Conservation (phyloP, 2,113 vertebrate genomes). For the Varanus salvator region DNA sequence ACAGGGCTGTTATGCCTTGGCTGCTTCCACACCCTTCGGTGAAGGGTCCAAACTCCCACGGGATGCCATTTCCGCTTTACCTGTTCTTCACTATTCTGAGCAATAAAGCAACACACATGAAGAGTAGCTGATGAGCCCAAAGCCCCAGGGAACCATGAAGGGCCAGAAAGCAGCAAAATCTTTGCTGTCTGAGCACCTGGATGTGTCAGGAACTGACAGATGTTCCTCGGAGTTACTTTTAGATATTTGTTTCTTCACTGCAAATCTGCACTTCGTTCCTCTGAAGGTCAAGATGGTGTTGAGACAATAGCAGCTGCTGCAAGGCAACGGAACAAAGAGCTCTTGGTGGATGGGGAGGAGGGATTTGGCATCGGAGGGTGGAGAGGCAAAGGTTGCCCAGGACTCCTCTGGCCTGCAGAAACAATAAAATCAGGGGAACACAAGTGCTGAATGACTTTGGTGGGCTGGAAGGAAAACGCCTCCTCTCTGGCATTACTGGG, state of each 20-base stretch:
- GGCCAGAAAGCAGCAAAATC: neutral
- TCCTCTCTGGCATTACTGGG: too few relatives aligned
- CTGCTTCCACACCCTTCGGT: neutral
- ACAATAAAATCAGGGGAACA: neutral
- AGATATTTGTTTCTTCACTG: constrained; percentile 12
- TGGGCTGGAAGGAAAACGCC: too few relatives aligned
- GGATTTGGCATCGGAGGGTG: neutral
- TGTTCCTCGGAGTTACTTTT: constrained; percentile 9
- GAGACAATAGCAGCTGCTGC: neutral
- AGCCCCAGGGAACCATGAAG: neutral
- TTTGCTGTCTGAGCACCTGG: constrained; percentile 36
- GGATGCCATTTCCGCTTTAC: neutral
- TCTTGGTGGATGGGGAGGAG: too few relatives aligned
- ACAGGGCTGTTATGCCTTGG: neutral
- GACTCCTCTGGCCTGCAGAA: neutral
- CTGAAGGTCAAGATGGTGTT: constrained; percentile 21
- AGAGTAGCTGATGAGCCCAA: neutral
- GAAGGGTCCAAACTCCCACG: neutral
- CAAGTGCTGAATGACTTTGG: neutral
- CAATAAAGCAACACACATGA: constrained; percentile 22
- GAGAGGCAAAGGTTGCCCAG: too few relatives aligned
- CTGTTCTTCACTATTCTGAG: neutral
- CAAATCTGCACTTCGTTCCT: neutral
- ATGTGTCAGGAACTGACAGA: accelerated
- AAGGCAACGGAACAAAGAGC: neutral